Evolutionary conservation across 2,113 vertebrate species (phyloP).

Genomic region (Thamnophis sirtalis): DNA sequence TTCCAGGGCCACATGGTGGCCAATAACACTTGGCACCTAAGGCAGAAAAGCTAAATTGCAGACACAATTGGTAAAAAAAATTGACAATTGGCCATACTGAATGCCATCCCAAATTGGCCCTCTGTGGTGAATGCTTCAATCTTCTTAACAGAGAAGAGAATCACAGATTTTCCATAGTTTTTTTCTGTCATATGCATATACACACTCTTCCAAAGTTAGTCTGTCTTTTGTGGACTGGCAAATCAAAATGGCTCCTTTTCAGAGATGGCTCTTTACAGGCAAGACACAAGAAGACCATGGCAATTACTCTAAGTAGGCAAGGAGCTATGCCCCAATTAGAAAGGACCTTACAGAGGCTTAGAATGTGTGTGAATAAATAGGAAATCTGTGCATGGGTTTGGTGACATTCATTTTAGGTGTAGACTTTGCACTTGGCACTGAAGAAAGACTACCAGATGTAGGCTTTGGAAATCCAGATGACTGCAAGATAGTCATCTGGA

Average conservation of each 20-base stretch:
- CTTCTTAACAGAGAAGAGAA: not conserved
- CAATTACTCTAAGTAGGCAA: not conserved
- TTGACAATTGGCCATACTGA: not conserved
- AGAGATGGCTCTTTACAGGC: not conserved
- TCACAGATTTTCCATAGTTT: not conserved
- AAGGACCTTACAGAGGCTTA: not conserved
- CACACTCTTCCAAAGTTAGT: too few relatives aligned
- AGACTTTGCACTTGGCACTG: not conserved
- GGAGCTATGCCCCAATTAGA: too few relatives aligned
- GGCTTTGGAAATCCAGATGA: not conserved
- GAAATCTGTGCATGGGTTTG: not conserved
- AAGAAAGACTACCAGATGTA: not conserved
- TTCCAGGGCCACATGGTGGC: not conserved
- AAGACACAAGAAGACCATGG: not conserved
- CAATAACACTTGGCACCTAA: not conserved
- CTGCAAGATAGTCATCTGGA: not conserved
- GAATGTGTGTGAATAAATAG: not conserved
- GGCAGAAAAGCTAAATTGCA: not conserved
- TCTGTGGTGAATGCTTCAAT: not conserved
- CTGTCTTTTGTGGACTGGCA: not conserved
- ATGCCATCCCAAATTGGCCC: not conserved
- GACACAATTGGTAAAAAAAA: not conserved
- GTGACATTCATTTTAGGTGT: not conserved
- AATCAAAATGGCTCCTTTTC: not conserved
- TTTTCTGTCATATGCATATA: not conserved